Conservation (phyloP, 1,140 invertebrate genomes). For the Apis laboriosa region DNA sequence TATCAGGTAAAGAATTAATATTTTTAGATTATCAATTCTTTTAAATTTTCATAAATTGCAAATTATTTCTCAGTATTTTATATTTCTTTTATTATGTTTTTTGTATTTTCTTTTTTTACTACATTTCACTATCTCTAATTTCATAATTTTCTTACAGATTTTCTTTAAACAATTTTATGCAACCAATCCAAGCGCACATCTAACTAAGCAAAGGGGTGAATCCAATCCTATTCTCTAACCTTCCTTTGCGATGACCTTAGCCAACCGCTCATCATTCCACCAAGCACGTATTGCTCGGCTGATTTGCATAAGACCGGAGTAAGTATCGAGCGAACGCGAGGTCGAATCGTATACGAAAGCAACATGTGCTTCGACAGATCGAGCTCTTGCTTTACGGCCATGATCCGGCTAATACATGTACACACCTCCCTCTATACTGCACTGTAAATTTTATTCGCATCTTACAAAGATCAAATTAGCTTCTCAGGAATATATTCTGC, state of each 20-base stretch:
- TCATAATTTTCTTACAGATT: background rate
- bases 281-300: slow-evolving; percentile 35
- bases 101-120: too few species aligned
- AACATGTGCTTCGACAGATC: slow-evolving; percentile 36
- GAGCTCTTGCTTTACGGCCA: slow-evolving; percentile 43
- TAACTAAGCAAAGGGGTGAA: slow-evolving; percentile 6
- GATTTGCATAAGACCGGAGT: slow-evolving; percentile 71
- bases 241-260: slow-evolving; percentile 75
- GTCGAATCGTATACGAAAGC: slow-evolving; percentile 31
- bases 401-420: slow-evolving; percentile 37
- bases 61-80: too few species aligned
- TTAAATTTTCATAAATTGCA: background rate
- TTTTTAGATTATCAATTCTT: background rate
- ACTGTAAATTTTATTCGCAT: slow-evolving; percentile 43
- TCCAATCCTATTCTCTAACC: slow-evolving; percentile 61
- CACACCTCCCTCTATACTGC: background rate
- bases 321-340: slow-evolving; percentile 45
- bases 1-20: too few species aligned
- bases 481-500: background rate
- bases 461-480: slow-evolving; percentile 62
- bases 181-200: background rate
- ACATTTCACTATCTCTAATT: too few species aligned
- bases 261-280: slow-evolving; percentile 70
- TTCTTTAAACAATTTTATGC: background rate
- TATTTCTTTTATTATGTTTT: too few species aligned